Evolutionary conservation across 2,113 vertebrate species (phyloP).

Genomic region (Campylomormyrus tamandua): DNA sequence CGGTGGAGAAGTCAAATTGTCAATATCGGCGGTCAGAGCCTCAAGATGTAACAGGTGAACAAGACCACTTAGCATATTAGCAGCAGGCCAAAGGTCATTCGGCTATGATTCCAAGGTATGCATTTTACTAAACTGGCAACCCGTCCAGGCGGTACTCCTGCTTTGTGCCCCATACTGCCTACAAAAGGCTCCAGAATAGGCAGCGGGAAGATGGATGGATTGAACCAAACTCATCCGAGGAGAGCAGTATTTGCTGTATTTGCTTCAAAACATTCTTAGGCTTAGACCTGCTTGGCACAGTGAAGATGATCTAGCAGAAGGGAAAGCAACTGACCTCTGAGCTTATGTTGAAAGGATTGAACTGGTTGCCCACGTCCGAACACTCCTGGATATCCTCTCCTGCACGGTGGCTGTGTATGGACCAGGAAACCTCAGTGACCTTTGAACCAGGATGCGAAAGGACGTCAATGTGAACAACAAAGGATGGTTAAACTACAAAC

Average conservation of each 20-base stretch:
- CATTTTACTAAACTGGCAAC: neutral
- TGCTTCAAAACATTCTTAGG: neutral
- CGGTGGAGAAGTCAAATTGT: neutral
- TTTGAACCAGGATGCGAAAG: conserved; percentile 20
- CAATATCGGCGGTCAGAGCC: neutral
- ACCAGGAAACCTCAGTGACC: conserved; percentile 38
- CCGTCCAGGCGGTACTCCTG: neutral
- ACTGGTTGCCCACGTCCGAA: conserved; percentile 29
- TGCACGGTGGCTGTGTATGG: conserved; percentile 32
- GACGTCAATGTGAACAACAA: neutral
- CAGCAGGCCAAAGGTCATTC: neutral
- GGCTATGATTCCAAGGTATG: neutral
- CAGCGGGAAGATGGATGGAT: neutral
- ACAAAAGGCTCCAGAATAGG: neutral
- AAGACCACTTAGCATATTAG: neutral
- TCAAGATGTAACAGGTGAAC: neutral
- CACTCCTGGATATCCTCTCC: conserved; percentile 25
- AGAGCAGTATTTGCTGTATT: neutral
- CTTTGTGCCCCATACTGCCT: neutral
- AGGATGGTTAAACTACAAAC: neutral
- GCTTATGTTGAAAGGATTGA: conserved; percentile 61
- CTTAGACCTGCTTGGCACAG: neutral
- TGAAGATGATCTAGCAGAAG: neutral
- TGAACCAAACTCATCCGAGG: neutral
- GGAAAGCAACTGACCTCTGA: conserved; percentile 40